Base-by-base conservation (phyloP, 2,113 vertebrate genomes). In the Felis chaus region DNA sequence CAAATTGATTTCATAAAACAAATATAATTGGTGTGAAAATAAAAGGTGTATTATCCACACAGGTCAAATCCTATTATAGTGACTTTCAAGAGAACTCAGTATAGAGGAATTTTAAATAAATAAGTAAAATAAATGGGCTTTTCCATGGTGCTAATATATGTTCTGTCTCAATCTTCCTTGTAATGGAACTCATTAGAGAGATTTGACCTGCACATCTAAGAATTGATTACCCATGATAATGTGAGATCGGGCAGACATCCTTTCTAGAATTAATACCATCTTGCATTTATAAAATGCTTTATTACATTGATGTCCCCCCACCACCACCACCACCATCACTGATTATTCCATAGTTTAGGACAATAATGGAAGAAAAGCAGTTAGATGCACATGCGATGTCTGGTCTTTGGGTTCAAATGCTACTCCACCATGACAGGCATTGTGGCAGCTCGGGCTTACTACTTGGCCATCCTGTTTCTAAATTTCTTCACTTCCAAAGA, bases 1-100 rank as follows among this genome's bases (percentile, higher is more conserved):
- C 12, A 79, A 79, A 61, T 41, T 27, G 18, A 86, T 74, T 95
- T 94, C 65, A 65, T 57, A 93, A 92, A 83, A 74, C 31, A 50
- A 71, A 87, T n/a, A 57, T 13, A n/a, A 87, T 41, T 16, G 29
- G 33, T 31, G 1, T 81, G 50, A n/a, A 79, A 79, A 91, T 41
- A 15, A 86, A 92, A 69, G 33, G 12, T n/a, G 16, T 21, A 8
- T 86, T 74, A 55, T 7, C 39, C 27, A 83, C 29, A 83, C 15
- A 68, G 69, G 63, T 90, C 55, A 97, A 79, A 94, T 65, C 4
- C 31, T 50, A 76, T 84, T 73, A 45, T 3, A 27, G 36, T 50
- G 31, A 89, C 41, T 91, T 94, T 92, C 87, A 73, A 85, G 39
- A 92, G 53, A 85, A 65, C 57, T 83, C 50, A 36, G 50, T 36